A percentile compares a stretch with the other conserved stretches of the same genome.
Evolutionary conservation across 2,888 invertebrate genomes (phyloP).

Genomic region (Nemotelus nigrinus): DNA sequence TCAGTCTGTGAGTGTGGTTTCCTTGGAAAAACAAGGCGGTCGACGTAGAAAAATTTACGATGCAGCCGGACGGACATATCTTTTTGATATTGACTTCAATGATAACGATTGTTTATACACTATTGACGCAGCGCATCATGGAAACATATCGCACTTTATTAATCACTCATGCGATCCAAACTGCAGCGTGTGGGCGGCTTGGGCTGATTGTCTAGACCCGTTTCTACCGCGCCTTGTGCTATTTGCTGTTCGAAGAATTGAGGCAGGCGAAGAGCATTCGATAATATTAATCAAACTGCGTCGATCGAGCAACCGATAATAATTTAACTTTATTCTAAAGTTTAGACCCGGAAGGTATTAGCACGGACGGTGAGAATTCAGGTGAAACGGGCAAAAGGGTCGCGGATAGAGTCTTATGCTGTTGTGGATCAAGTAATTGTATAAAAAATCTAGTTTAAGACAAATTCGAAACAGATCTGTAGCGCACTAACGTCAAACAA

Average conservation of each 20-base stretch:
- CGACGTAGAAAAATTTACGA: conserved; percentile 86
- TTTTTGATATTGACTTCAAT: conserved; percentile 95
- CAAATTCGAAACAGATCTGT: no score
- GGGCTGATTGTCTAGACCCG: conserved; percentile 90
- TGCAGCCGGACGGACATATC: conserved; percentile 85
- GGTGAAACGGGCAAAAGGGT: neutral
- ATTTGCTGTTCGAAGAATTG: conserved; percentile 84
- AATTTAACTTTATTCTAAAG: conserved; percentile 47
- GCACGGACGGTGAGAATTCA: conserved; percentile 59
- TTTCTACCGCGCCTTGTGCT: conserved; percentile 88
- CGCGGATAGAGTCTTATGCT: conserved; percentile 71
- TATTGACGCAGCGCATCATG: conserved; percentile 88
- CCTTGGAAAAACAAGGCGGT: conserved; percentile 91
- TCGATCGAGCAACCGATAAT: conserved; percentile 38
- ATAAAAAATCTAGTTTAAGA: conserved; percentile 78
- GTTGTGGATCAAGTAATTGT: conserved; percentile 78
- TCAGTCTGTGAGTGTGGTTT: conserved; percentile 92
- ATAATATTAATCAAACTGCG: conserved; percentile 72
- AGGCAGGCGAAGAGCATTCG: conserved; percentile 88
- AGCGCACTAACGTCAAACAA: no score
- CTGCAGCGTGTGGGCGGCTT: conserved; percentile 88
- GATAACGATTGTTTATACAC: conserved; percentile 81
- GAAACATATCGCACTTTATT: conserved; percentile 93
- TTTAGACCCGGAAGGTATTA: conserved; percentile 59
- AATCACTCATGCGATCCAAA: conserved; percentile 98